Evolutionary conservation across 1,140 invertebrate genomes (phyloP).

Genomic region (Antheraea pernyi): DNA sequence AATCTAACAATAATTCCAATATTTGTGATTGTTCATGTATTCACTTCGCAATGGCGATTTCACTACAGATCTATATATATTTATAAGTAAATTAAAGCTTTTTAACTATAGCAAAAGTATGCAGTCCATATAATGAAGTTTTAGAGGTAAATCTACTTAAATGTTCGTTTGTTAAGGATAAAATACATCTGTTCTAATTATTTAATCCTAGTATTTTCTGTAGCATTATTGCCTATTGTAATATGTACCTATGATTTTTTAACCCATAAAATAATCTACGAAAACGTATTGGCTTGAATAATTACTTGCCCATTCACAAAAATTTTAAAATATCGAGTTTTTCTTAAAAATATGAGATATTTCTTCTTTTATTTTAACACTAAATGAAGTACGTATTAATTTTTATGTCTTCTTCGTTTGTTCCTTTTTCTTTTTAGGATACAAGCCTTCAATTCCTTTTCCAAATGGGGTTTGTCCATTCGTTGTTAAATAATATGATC

Average conservation of each 20-base stretch:
- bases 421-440: slow-evolving; percentile 53
- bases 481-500: slow-evolving; percentile 66
- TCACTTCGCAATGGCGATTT: neutral
- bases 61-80: neutral
- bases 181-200: neutral
- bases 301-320: neutral
- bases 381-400: too few species aligned
- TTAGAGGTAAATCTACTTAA: neutral
- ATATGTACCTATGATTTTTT: too few species aligned
- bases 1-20: too few species aligned
- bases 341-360: too few species aligned
- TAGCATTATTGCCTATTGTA: too few species aligned
- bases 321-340: neutral
- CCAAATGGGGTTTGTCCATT: slow-evolving; percentile 61
- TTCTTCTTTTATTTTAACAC: too few species aligned
- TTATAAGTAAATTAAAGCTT: slow-evolving; percentile 1
- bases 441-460: slow-evolving; percentile 65
- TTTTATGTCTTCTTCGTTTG: slow-evolving; percentile 13
- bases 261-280: too few species aligned
- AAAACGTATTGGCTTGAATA: too few species aligned
- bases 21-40: too few species aligned
- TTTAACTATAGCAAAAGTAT: neutral
- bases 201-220: too few species aligned
- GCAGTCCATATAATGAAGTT: too few species aligned
- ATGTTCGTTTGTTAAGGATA: neutral